A percentile compares a stretch with the other conserved stretches of the same genome.
phyloP scores from a whole-genome alignment of 2,113 vertebrate species.

The Dunckerocampus dactyliophorus region DNA sequence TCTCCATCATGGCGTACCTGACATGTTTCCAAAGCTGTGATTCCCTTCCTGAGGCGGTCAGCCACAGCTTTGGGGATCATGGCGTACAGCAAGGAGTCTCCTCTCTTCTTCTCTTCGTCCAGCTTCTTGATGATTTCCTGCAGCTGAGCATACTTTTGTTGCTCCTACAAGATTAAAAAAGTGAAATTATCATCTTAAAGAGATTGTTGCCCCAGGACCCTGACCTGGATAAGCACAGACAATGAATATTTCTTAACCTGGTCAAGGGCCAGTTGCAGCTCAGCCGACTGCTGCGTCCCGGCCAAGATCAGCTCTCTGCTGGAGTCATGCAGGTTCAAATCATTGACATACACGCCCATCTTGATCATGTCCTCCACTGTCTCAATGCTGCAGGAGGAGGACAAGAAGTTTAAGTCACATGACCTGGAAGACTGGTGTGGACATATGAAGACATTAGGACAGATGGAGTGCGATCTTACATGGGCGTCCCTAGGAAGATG shows the following conservation, averaged over 20 bases:
- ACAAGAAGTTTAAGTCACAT: not conserved
- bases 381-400: conserved; percentile 59
- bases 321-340: conserved; percentile 74
- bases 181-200: not conserved
- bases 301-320: conserved; percentile 74
- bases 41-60: conserved; percentile 70
- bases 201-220: not conserved
- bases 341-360: conserved; percentile 74
- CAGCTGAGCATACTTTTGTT: conserved; percentile 74
- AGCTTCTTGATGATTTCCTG: conserved; percentile 74
- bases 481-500: conserved; percentile 74
- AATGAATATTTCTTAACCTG: conserved; percentile 51
- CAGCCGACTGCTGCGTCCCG: conserved; percentile 74
- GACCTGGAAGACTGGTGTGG: not conserved
- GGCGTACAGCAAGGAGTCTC: conserved; percentile 71
- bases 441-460: not conserved
- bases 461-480: conserved; percentile 55
- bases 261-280: conserved; percentile 73
- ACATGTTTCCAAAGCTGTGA: conserved; percentile 71
- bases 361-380: conserved; percentile 77
- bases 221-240: not conserved
- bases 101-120: conserved; percentile 73
- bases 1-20: conserved; percentile 49
- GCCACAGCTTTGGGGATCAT: conserved; percentile 75
- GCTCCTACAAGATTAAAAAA: conserved; percentile 57